Evolutionary conservation across 2,888 invertebrate genomes (phyloP).

Genomic region (Prenolepis imparis): DNA sequence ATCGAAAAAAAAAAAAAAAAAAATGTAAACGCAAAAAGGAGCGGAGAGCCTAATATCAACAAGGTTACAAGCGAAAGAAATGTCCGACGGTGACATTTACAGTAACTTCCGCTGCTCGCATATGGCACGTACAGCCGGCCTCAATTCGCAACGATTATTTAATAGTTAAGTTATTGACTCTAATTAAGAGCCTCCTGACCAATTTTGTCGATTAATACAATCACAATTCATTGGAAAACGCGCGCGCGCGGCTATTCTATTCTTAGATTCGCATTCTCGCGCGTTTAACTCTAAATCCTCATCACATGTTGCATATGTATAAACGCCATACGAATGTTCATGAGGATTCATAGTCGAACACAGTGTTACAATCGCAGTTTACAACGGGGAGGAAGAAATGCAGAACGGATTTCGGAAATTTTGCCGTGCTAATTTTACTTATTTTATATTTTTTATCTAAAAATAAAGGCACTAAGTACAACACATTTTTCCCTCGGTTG

Average conservation of each 20-base stretch:
- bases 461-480: constrained; percentile 44
- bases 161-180: constrained; percentile 86
- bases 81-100: constrained; percentile 27
- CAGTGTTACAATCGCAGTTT: no score
- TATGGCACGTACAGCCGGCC: constrained; percentile 82
- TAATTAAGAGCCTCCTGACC: constrained; percentile 84
- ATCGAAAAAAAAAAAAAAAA: not conserved
- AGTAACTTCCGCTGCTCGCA: constrained; percentile 50
- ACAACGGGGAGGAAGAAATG: not conserved
- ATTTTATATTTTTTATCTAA: not conserved
- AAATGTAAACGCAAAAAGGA: not conserved
- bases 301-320: not conserved
- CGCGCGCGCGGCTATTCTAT: constrained; percentile 62
- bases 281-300: not conserved
- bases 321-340: not conserved
- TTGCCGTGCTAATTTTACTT: not conserved
- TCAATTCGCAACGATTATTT: constrained; percentile 86
- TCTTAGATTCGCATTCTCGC: constrained; percentile 34
- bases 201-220: constrained; percentile 86
- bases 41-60: not conserved
- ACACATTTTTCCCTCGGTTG: not conserved
- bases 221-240: constrained; percentile 85
- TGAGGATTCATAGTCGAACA: not conserved
- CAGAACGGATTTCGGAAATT: not conserved
- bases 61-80: constrained; percentile 21